Base-by-base conservation (phyloP, 2,888 invertebrate species). In the Stomorhina lunata region DNA sequence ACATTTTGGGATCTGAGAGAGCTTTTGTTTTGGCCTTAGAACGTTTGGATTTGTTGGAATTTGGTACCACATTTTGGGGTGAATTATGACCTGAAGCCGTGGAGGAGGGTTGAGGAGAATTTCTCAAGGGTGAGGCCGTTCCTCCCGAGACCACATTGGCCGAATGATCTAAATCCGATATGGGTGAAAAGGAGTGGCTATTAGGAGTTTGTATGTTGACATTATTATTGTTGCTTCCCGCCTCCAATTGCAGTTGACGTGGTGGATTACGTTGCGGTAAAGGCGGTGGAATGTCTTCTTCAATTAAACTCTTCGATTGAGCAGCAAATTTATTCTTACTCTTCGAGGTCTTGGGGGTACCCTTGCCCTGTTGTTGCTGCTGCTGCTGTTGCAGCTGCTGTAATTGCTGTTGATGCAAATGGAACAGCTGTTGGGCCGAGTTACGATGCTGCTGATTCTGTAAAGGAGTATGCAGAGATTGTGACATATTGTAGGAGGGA, bases 221-320 rank as follows among this genome's bases (percentile, higher is more conserved):
- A 48, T 68, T 55, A 22, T 77, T 84, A 69, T 75, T 80, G 50
- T 55, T 81, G n/a, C 53, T 75, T 29, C 0, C 25, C 25, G 43
- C 65, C 48, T 89, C 88, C 63, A 89, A 82, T 4, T 88, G 85
- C 34, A 88, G 69, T 77, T 89, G 90, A 17, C 90, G 85, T 40
- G 89, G 89, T 34, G 89, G 92, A 88, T 93, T 93, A 79, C 93
- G 90, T 88, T 93, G 93, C 40, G 93, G 93, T 82, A 93, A 87
- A 34, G 93, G 93, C 25, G 93, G 93, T 80, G 93, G 93, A 72
- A 88, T 85, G 81, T 90, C 91, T 80, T 86, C 84, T 61, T 85
- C 85, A 10, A 88, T 86, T 7, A 89, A 79, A 80, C 88, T 90
- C 82, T 89, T 88, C 27, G 89, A 81, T 69, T 87, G 88, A 15